These are phyloP conservation scores for Euschistus heros DNA, from an alignment of 1,140 invertebrate species.

Conservation along the genomic window DNA sequence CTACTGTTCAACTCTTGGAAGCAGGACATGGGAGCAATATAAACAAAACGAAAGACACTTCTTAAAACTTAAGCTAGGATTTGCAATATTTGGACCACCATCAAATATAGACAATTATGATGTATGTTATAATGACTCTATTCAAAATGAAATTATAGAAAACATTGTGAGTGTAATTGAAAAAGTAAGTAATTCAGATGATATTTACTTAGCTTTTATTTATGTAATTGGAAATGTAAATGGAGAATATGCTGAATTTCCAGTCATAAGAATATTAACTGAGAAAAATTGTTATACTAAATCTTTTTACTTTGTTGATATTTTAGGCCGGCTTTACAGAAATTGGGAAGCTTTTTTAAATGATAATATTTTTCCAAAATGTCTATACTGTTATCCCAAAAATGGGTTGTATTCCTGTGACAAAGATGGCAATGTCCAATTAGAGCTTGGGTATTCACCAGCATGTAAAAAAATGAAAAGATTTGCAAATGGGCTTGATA, in stretches of 20 bases:
- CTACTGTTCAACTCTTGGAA: slow-evolving; percentile 1
- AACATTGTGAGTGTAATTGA: not conserved
- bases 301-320: not conserved
- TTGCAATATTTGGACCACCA: not conserved
- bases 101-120: not conserved
- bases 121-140: not conserved
- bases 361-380: not conserved
- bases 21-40: not conserved
- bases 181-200: not conserved
- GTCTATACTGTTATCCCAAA: slow-evolving; percentile 2
- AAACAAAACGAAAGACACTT: not conserved
- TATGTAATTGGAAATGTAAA: not conserved
- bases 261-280: not conserved
- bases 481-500: not conserved
- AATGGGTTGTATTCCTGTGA: not conserved
- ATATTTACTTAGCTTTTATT: not conserved
- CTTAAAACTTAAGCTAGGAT: not conserved
- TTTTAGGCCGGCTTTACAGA: not conserved
- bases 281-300: not conserved
- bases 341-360: not conserved
- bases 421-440: not conserved
- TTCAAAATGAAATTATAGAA: not conserved
- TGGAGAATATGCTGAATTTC: slow-evolving; percentile 10
- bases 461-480: not conserved
- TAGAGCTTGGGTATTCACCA: not conserved